These are phyloP conservation scores for Dexiosoma caninum DNA, from an alignment of 2,888 invertebrate species.

Conservation along the genomic window DNA sequence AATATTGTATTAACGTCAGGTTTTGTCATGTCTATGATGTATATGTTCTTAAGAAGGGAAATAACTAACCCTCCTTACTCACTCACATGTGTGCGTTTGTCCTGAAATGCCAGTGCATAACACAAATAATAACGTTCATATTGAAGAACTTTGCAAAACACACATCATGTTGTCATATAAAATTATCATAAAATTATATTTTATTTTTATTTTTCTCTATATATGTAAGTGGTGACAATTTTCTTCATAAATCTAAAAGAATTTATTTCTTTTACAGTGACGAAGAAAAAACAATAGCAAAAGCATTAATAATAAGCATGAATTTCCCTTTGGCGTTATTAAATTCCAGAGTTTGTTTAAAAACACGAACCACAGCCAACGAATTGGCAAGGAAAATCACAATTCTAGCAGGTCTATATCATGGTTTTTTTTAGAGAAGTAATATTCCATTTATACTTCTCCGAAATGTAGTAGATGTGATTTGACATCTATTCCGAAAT, in stretches of 20 bases:
- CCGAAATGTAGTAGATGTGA: too few relatives aligned
- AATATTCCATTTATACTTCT: too few relatives aligned
- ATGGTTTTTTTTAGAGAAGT: too few relatives aligned
- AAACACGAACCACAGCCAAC: too few relatives aligned
- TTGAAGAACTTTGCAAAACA: neutral
- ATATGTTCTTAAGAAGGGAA: neutral
- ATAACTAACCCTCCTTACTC: neutral
- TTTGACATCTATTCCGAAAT: too few relatives aligned
- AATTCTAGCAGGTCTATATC: too few relatives aligned
- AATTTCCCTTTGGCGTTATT: too few relatives aligned
- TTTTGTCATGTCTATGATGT: neutral
- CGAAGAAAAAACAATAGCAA: neutral
- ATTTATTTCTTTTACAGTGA: neutral
- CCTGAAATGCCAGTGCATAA: neutral
- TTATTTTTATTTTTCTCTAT: neutral
- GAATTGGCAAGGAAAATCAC: too few relatives aligned
- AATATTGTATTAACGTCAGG: neutral
- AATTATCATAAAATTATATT: neutral
- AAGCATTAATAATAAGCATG: too few relatives aligned
- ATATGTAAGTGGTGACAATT: neutral
- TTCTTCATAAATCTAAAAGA: neutral
- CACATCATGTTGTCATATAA: slow-evolving; percentile 9
- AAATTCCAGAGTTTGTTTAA: too few relatives aligned
- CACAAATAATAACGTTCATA: neutral
- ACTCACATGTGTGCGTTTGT: neutral